A percentile compares a stretch with the other conserved stretches of the same genome.
Evolutionary conservation across 2,113 vertebrate genomes (phyloP).

Genomic region (Nettapus auritus): DNA sequence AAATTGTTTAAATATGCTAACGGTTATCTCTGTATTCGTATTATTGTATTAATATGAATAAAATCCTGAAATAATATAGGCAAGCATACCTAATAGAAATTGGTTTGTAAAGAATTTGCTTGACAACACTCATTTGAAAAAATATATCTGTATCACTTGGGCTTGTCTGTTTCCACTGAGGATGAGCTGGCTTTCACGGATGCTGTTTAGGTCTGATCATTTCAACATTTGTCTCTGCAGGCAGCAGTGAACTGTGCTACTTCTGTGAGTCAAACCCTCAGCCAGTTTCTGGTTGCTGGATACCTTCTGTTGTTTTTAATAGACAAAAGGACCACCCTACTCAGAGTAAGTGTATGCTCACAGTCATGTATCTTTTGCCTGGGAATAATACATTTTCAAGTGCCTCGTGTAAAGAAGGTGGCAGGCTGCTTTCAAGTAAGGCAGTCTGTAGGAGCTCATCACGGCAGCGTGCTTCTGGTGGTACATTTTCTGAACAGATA

Average conservation of each 20-base stretch:
- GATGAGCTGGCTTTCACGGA: neutral
- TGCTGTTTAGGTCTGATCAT: neutral
- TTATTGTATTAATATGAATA: neutral
- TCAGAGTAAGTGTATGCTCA: neutral
- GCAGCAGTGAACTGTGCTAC: neutral
- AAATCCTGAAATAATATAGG: neutral
- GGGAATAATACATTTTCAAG: neutral
- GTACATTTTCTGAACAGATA: neutral
- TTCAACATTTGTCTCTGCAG: neutral
- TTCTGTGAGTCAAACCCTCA: neutral
- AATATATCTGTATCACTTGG: neutral
- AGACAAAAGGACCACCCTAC: neutral
- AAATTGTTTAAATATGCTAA: neutral
- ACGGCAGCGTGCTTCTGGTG: neutral
- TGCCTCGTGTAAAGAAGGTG: neutral
- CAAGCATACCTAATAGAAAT: neutral
- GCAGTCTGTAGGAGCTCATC: neutral
- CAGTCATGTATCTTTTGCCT: neutral
- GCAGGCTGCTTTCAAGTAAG: neutral
- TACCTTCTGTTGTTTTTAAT: neutral
- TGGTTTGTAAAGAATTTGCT: neutral
- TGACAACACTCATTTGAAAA: neutral
- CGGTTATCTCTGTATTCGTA: neutral
- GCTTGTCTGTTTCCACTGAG: neutral
- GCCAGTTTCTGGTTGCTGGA: neutral